Base-by-base conservation (phyloP, 2,113 vertebrate species). In the Theristicus caerulescens region DNA sequence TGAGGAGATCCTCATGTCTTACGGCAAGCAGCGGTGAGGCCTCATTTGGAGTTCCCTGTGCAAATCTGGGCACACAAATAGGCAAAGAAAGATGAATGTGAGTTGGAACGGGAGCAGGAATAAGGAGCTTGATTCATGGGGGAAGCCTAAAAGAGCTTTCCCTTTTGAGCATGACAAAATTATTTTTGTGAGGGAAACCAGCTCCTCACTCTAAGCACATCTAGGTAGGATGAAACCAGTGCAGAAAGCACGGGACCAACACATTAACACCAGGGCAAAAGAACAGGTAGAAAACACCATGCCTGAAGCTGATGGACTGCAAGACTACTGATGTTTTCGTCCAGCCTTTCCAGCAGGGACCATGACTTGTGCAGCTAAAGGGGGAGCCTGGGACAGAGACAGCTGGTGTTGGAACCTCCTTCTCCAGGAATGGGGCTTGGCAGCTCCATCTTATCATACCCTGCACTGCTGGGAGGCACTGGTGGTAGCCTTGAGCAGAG, bases 1-100 rank as follows among this genome's bases (percentile, higher is more conserved):
- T 40, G 42, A 66, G 57, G 57, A 57, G 13, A 62, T 11, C 6
- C 49, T 71, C 8, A 25, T 7, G 21, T 40, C 17, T 34, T n/a
- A 32, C 0, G 1, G 40, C 26, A 42, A 34, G 49, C 16, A 29
- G 55, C 0, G 1, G 25, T 22, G 22, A 66, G 6, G 16, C 4
- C 20, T 61, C 4, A 4, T 47, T 42, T 58, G 61, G 47, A 69
- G 54, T 19, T 44, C 44, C 71, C 40, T 38, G 40, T 25, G 34
- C 10, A 42, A 36, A 42, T 42, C 17, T n/a, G 31, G 55, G 42
- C 54, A 66, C 5, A 16, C 0, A 47, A 0, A 17, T 16, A 19
- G 20, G n/a, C 52, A 72, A 22, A 36, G 40, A 24, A 55, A 69
- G 51, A 21, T 11, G 18, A 16, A 4, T 8, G 16, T 11, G 57